These are phyloP conservation scores for Oncopeltus fasciatus DNA, from an alignment of 1,140 invertebrate species.

Conservation along the genomic window DNA sequence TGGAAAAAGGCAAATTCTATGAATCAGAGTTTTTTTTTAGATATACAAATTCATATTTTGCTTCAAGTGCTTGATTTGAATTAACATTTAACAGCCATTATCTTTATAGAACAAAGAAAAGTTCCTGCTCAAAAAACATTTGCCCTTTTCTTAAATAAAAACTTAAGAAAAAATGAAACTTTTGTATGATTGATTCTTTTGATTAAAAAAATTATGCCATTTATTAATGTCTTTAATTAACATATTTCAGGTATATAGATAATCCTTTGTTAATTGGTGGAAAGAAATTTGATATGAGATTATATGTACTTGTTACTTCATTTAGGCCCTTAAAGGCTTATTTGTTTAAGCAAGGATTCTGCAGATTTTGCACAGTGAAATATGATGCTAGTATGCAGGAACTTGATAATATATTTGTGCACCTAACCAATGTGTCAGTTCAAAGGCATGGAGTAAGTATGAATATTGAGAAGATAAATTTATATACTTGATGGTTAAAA, in stretches of 20 bases:
- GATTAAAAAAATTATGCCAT: neutral
- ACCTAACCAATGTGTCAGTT: slow-evolving; percentile 77
- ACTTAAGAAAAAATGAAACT: too few relatives aligned
- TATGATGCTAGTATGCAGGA: slow-evolving; percentile 53
- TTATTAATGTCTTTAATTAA: too few relatives aligned
- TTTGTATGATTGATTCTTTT: neutral
- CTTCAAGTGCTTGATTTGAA: too few relatives aligned
- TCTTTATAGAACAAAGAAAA: too few relatives aligned
- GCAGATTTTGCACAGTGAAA: slow-evolving; percentile 71
- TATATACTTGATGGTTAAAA: too few relatives aligned
- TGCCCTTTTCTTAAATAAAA: too few relatives aligned
- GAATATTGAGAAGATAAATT: neutral
- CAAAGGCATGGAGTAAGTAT: slow-evolving; percentile 64
- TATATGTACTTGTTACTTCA: slow-evolving; percentile 74
- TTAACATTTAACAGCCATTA: too few relatives aligned
- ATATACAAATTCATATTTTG: too few relatives aligned
- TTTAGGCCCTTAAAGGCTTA: slow-evolving; percentile 69
- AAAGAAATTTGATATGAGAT: slow-evolving; percentile 75
- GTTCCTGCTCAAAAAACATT: too few relatives aligned
- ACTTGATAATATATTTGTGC: slow-evolving; percentile 73
- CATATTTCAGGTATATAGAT: slow-evolving; percentile 52
- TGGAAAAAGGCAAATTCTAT: too few relatives aligned
- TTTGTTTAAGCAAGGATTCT: slow-evolving; percentile 64
- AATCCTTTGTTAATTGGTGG: slow-evolving; percentile 77
- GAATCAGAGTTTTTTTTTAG: too few relatives aligned